phyloP scores from a whole-genome alignment of 2,113 vertebrate genomes.

The Opisthocomus hoazin region DNA sequence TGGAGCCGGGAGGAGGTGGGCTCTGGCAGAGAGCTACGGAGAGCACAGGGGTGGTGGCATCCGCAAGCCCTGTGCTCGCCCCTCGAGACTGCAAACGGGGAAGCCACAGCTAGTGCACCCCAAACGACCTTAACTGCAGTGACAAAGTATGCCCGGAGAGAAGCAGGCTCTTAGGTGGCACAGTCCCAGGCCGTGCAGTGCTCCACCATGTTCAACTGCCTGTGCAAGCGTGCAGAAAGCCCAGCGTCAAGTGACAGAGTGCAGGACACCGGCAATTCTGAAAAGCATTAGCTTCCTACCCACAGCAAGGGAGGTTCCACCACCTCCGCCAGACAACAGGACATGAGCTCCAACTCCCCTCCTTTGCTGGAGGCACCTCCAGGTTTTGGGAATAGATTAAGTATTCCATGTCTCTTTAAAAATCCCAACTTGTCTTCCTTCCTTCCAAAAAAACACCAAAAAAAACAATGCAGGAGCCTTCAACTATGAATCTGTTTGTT shows the following conservation, averaged over 20 bases:
- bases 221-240: background rate
- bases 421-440: background rate
- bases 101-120: background rate
- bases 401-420: background rate
- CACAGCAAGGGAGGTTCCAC: background rate
- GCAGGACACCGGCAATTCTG: background rate
- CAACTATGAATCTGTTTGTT: background rate
- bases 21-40: background rate
- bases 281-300: background rate
- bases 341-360: background rate
- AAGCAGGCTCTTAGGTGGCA: background rate
- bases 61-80: background rate
- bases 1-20: background rate
- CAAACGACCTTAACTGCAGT: rapidly evolving
- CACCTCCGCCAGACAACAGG: background rate
- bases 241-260: background rate
- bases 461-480: background rate
- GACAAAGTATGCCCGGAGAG: background rate
- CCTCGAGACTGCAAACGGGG: background rate
- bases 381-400: background rate
- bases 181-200: no score
- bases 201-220: background rate
- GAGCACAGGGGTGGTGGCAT: no score
- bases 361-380: background rate
- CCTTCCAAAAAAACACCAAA: no score